Conservation (phyloP, 2,797 vertebrate genomes). For the Sylvia borin region DNA sequence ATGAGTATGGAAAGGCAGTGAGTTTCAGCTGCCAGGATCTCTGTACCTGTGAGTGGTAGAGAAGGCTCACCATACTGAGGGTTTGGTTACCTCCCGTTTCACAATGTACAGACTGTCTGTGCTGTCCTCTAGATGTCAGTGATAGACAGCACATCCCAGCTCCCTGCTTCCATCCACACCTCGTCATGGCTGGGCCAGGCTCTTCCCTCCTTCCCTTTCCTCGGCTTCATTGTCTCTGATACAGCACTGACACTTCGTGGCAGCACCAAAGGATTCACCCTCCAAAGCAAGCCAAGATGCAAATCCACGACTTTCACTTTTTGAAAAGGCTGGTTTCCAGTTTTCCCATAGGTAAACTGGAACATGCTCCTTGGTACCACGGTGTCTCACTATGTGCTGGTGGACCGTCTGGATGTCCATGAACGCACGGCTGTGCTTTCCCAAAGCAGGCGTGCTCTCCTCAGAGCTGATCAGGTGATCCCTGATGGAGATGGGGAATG, state of each 20-base stretch:
- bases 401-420: neutral
- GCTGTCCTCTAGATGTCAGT: slow-evolving; percentile 65
- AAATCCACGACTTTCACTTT: neutral
- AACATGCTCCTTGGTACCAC: fast-evolving
- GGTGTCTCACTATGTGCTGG: fast-evolving
- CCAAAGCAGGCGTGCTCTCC: neutral
- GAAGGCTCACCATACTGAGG: neutral
- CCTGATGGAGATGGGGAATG: fast-evolving
- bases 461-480: neutral
- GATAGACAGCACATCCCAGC: neutral
- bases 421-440: fast-evolving
- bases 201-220: neutral
- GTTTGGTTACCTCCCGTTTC: neutral
- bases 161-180: neutral
- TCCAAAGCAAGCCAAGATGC: neutral
- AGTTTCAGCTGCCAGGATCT: neutral
- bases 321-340: neutral
- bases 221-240: neutral
- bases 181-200: fast-evolving
- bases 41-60: fast-evolving
- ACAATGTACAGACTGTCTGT: neutral
- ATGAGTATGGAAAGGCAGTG: fast-evolving
- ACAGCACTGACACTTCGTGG: neutral
- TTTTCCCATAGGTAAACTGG: neutral
- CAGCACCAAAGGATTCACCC: neutral